These are phyloP conservation scores for Patiria pectinifera DNA, from an alignment of 53 echinoderm and acorn worm species.

Conservation along the genomic window DNA sequence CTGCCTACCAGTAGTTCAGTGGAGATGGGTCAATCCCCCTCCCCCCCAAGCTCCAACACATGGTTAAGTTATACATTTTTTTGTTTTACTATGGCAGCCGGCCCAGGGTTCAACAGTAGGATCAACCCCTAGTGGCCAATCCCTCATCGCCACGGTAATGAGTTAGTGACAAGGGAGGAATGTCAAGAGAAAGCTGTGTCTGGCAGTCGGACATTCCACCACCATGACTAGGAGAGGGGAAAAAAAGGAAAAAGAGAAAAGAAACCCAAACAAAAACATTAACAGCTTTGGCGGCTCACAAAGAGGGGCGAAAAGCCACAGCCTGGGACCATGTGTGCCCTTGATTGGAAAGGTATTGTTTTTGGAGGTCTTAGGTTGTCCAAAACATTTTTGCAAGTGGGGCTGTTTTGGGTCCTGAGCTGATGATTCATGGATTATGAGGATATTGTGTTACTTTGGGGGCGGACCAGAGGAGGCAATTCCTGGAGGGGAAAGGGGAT, in stretches of 20 bases:
- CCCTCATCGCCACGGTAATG: slow-evolving; percentile 62
- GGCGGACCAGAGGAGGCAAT: not conserved
- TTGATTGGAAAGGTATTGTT: slow-evolving; percentile 52
- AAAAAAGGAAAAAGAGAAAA: not conserved
- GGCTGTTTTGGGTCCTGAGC: slow-evolving; percentile 19
- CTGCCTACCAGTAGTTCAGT: not conserved
- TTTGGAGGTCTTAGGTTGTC: slow-evolving; percentile 52
- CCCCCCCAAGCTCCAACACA: not conserved
- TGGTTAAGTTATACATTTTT: not conserved
- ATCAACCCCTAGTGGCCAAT: slow-evolving; percentile 62
- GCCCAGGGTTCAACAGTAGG: slow-evolving; percentile 41
- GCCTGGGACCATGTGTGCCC: slow-evolving; percentile 44
- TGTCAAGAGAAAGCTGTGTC: slow-evolving; percentile 18
- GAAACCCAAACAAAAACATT: too few species aligned
- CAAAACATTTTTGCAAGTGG: slow-evolving; percentile 61
- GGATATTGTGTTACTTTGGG: not conserved
- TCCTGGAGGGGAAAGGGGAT: not conserved
- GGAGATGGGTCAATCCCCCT: not conserved
- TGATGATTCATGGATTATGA: slow-evolving; percentile 57
- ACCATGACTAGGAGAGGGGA: not conserved
- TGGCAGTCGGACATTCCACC: not conserved
- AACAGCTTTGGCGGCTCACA: not conserved
- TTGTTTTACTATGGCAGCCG: not conserved
- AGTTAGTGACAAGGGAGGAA: slow-evolving; percentile 64
- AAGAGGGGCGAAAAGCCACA: not conserved